Evolutionary conservation across 2,888 invertebrate genomes (phyloP).

Genomic region (Mythimna albipuncta): DNA sequence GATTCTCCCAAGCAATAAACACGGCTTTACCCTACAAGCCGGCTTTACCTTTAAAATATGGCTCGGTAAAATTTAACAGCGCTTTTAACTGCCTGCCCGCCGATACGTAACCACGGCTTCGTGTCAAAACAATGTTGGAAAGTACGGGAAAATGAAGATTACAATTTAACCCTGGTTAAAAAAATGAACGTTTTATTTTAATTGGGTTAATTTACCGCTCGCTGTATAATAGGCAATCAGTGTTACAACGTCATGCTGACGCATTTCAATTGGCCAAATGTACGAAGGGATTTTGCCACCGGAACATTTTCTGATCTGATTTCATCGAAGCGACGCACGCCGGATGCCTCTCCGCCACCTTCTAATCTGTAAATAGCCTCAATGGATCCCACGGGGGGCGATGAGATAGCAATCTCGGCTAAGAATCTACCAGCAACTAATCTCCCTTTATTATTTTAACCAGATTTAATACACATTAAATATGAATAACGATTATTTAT

Average conservation of each 20-base stretch:
- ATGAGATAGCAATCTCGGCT: slow-evolving; percentile 29
- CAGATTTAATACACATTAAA: slow-evolving; percentile 45
- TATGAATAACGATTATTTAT: slow-evolving; percentile 37
- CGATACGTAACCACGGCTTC: slow-evolving; percentile 56
- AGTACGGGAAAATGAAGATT: slow-evolving; percentile 44
- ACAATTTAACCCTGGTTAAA: slow-evolving; percentile 31
- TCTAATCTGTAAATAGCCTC: slow-evolving; percentile 42
- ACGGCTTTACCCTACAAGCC: slow-evolving; percentile 41
- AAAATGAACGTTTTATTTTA: slow-evolving; percentile 33
- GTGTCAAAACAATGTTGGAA: slow-evolving; percentile 56
- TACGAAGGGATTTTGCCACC: neutral
- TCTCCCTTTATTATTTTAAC: slow-evolving; percentile 46
- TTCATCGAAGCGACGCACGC: slow-evolving; percentile 7
- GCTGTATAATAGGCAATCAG: slow-evolving; percentile 26
- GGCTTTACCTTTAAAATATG: slow-evolving; percentile 53
- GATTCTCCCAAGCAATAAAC: slow-evolving; percentile 54
- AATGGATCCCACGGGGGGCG: slow-evolving; percentile 12
- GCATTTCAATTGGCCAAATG: slow-evolving; percentile 29
- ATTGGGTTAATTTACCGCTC: slow-evolving; percentile 35
- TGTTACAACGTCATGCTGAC: slow-evolving; percentile 20
- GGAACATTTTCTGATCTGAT: slow-evolving; percentile 30
- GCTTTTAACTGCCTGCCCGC: slow-evolving; percentile 56
- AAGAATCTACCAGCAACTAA: slow-evolving; percentile 39
- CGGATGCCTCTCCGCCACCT: neutral
- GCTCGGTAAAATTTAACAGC: slow-evolving; percentile 61